Conservation (phyloP, 2,888 invertebrate species). For the Allolobophora icterica region DNA sequence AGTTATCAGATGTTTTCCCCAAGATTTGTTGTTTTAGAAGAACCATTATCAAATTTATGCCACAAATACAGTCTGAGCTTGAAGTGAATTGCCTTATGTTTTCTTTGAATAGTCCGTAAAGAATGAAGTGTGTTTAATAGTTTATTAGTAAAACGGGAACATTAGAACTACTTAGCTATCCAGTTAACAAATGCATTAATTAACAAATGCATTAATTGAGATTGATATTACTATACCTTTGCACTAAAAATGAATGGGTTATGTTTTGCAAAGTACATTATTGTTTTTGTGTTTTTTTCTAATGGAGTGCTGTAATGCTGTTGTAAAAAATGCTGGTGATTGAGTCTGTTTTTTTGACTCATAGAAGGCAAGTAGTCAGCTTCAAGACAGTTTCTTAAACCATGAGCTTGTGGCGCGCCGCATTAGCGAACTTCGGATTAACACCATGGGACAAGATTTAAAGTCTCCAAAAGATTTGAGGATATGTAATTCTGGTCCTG, state of each 20-base stretch:
- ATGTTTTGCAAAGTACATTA: not conserved
- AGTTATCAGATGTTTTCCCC: too few species aligned
- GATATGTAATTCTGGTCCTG: not conserved
- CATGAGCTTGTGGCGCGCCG: not conserved
- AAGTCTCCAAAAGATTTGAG: not conserved
- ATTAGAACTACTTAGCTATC: not conserved
- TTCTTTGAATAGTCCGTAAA: not conserved
- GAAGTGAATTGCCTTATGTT: not conserved
- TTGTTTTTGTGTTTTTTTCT: not conserved
- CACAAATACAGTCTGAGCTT: not conserved
- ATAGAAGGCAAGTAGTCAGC: not conserved
- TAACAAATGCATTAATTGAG: not conserved
- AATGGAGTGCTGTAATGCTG: not conserved
- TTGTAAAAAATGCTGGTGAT: not conserved
- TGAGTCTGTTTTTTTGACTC: constrained; percentile 5
- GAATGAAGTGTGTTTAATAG: not conserved
- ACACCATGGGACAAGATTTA: not conserved
- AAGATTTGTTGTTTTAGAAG: not conserved
- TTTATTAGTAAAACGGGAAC: not conserved
- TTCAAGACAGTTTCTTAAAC: not conserved
- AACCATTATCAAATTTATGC: not conserved
- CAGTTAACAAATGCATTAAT: not conserved
- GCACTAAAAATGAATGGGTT: not conserved
- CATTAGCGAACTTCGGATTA: not conserved
- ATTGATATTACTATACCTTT: not conserved